Base-by-base conservation (phyloP, 2,797 vertebrate species). In the Halcyon leucocephala region DNA sequence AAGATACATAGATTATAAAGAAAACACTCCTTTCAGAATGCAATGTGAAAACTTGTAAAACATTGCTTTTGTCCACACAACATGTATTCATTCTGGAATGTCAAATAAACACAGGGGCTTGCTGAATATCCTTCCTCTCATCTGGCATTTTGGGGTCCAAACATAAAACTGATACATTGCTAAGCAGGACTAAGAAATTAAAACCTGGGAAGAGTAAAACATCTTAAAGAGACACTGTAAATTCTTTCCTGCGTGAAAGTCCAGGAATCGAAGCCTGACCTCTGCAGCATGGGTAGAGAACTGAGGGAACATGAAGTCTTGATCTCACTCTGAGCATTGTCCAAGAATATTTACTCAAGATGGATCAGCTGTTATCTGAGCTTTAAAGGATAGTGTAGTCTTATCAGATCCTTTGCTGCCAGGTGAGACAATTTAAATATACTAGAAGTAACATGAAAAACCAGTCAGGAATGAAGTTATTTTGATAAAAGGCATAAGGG, bases 1-100 rank as follows among this genome's bases (percentile, higher is more conserved):
- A 97, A 97, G 97, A 97, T 91, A 90, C 80, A 91, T 65, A 92
- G 93, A 96, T 96, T 96, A 89, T 96, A 97, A 97, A 96, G 96
- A 97, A 97, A 97, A 97, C 95, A 97, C 80, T 91, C 61, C 65
- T 96, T 96, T 87, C 88, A 82, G 78, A 97, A 97, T 94, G 72
- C 7, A 0, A 61, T 89, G 89, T 95, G 96, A 94, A 96, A 89
- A 80, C 87, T 90, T 97, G 93, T 96, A 96, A 97, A 97, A 94
- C 79, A 92, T 69, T 77, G 92, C 84, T 76, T 95, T 96, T 97
- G 90, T 97, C 88, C 93, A 91, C 94, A 91, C 86, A 96, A 93
- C 82, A 80, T 96, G 93, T 90, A 94, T 92, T 94, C 89, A 21
- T 88, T 92, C 77, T 79, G 94, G 87, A 97, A 97, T 93, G 92